phyloP scores from a whole-genome alignment of 1,140 invertebrate species.

The Spodoptera litura region DNA sequence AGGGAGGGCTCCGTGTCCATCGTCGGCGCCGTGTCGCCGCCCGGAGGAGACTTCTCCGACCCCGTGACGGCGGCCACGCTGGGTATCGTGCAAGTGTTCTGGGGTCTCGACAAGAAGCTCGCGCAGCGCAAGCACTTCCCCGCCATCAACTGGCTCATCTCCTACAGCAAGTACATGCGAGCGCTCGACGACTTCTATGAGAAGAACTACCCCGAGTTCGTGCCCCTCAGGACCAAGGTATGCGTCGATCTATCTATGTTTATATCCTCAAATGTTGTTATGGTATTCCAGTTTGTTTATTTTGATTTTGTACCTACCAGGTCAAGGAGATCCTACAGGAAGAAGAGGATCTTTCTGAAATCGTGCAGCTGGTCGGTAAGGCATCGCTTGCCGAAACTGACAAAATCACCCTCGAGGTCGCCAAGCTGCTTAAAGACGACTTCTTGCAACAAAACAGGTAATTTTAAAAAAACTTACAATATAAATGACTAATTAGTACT shows the following conservation, averaged over 20 bases:
- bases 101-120: slow-evolving; percentile 99
- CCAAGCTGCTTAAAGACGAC: slow-evolving; percentile 99
- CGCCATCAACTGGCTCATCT: slow-evolving; percentile 99
- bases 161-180: slow-evolving; percentile 99
- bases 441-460: slow-evolving; percentile 99
- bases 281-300: background rate
- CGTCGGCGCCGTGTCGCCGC: slow-evolving; percentile 99
- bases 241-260: background rate
- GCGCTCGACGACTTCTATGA: slow-evolving; percentile 99
- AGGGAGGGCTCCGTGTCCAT: slow-evolving; percentile 99
- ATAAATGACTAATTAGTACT: background rate
- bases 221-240: slow-evolving; percentile 95
- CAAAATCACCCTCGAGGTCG: slow-evolving; percentile 99
- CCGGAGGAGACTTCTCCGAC: slow-evolving; percentile 99
- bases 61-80: slow-evolving; percentile 99
- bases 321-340: slow-evolving; percentile 99
- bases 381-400: slow-evolving; percentile 99
- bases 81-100: slow-evolving; percentile 99
- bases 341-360: slow-evolving; percentile 99
- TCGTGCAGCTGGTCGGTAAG: slow-evolving; percentile 99
- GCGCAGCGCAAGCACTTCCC: slow-evolving; percentile 99
- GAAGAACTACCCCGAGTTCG: slow-evolving; percentile 99
- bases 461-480: slow-evolving; percentile 1
- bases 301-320: slow-evolving; percentile 51
- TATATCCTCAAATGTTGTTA: background rate